Base-by-base conservation (phyloP, 1,140 invertebrate species). In the Gonatopus flavifemur region DNA sequence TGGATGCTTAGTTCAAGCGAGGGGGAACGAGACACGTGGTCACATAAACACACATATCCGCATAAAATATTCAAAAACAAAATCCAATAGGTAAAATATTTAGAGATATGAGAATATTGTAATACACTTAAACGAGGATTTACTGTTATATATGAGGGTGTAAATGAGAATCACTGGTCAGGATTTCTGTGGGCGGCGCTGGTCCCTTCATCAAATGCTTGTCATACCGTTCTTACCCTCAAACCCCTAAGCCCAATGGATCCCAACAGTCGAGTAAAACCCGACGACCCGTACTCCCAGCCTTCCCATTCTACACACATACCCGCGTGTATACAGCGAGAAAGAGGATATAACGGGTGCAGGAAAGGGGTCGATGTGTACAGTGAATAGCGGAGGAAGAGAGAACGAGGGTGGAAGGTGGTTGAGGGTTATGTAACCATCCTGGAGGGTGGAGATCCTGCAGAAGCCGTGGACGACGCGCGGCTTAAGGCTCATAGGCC, bases 201-300 rank as follows among this genome's bases (percentile, higher is more conserved):
- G 66, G 67, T 65, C 64, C 70, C 70, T 69, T 72, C 70, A 67
- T 74, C 69, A 74, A 74, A 74, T 74, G 69, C 71, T 70, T 74
- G 70, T 74, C 71, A 71, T 72, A 71, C 67, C 71, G 70, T 74
- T 71, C 71, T 74, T 72, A 72, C 67, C 69, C 71, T 66, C 63
- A 64, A 68, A 63, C 67, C 63, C 62, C 60, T 41, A 31, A 57
- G 62, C 62, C 66, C 67, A 69, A 62, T 58, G 56, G 65, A 66
- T 59, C 53, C 64, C 62, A 58, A 59, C 68, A 63, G 63, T 60
- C 56, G 60, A 60, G 66, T 60, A 69, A 67, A 69, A 65, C 66
- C 49, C 48, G 52, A n/a, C n/a, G n/a, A 57, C 60, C 62, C 65
- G 52, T 55, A 60, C 66, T 64, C 62, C n/a, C n/a, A n/a, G n/a